Evolutionary conservation across 2,888 invertebrate genomes (phyloP).

Genomic region (Dryocosmus kuriphilus): DNA sequence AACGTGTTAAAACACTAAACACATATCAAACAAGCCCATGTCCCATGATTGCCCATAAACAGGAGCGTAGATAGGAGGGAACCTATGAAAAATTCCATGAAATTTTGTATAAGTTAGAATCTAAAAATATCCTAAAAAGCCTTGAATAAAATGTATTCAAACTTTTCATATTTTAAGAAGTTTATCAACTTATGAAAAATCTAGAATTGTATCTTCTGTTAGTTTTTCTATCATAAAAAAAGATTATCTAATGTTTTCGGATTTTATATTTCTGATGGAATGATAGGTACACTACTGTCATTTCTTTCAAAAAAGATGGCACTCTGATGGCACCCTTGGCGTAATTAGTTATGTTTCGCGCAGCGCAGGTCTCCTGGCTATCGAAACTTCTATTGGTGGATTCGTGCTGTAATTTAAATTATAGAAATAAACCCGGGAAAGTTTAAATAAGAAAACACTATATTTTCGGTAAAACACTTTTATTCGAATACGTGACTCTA

Average conservation of each 20-base stretch:
- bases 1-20: background rate
- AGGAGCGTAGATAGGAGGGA: no score
- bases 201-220: background rate
- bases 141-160: background rate
- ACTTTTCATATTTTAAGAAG: background rate
- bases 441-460: no score
- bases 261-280: background rate
- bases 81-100: no score
- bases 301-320: background rate
- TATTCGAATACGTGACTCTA: no score
- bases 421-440: no score
- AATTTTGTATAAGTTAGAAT: background rate
- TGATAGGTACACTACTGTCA: background rate
- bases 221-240: background rate
- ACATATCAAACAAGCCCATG: no score
- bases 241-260: background rate
- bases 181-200: background rate
- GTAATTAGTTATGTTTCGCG: no score
- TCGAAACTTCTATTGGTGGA: no score
- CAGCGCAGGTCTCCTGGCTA: background rate
- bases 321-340: background rate
- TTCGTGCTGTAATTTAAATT: no score
- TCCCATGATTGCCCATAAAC: no score
- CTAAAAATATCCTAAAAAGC: background rate
- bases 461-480: no score